Conservation (phyloP, 2,113 vertebrate genomes). For the Camelus bactrianus region DNA sequence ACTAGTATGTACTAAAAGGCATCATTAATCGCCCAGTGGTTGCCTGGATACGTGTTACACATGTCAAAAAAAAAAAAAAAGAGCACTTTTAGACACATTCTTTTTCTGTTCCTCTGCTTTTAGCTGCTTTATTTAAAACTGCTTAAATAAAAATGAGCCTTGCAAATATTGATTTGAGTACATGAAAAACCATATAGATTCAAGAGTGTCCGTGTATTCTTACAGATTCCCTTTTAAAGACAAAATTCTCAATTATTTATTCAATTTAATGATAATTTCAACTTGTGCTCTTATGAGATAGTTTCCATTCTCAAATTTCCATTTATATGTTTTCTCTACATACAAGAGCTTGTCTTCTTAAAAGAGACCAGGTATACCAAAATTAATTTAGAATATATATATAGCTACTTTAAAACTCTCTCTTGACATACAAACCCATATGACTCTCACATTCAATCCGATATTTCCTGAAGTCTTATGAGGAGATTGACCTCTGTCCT, state of each 20-base stretch:
- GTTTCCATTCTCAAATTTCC: neutral
- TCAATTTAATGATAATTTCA: neutral
- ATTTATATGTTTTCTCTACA: neutral
- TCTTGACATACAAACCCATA: neutral
- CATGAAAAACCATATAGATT: neutral
- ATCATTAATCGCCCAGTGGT: neutral
- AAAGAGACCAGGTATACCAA: neutral
- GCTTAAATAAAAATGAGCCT: neutral
- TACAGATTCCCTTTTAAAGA: neutral
- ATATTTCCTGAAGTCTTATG: neutral
- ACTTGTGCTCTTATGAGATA: neutral
- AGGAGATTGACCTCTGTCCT: neutral
- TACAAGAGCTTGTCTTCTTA: neutral
- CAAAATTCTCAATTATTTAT: neutral
- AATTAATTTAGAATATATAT: neutral
- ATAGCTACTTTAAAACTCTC: neutral
- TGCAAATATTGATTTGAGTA: slow-evolving; percentile 12
- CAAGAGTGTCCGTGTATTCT: neutral
- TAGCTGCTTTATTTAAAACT: neutral
- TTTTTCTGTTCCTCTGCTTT: neutral
- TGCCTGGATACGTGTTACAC: neutral
- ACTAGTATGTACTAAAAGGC: neutral
- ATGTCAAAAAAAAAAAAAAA: neutral
- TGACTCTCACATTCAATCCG: neutral
- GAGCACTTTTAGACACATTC: neutral